Conservation (phyloP, 2,113 vertebrate species). For the Nestor notabilis region DNA sequence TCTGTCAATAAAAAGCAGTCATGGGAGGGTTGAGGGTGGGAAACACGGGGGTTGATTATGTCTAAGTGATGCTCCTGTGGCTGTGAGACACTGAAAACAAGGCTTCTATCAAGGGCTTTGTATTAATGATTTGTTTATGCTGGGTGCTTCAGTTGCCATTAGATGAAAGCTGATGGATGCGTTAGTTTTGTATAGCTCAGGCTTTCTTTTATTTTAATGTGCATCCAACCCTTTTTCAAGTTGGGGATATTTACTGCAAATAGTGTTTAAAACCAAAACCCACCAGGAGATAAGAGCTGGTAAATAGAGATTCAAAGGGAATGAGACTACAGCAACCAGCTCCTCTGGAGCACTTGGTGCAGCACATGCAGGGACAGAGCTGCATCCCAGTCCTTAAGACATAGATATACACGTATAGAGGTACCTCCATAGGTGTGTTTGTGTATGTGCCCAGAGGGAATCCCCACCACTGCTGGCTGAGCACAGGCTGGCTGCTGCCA, state of each 20-base stretch:
- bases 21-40: not conserved
- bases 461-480: not conserved
- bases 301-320: not conserved
- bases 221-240: not conserved
- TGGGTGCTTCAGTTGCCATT: not conserved
- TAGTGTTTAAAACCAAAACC: not conserved
- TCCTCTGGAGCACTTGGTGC: not conserved
- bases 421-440: not conserved
- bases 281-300: not conserved
- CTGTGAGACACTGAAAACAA: not conserved
- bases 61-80: not conserved
- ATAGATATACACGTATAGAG: fast-evolving
- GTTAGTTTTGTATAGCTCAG: not conserved
- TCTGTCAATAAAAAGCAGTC: not conserved
- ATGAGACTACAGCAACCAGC: fast-evolving
- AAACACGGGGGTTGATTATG: not conserved
- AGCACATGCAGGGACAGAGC: not conserved
- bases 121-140: not conserved
- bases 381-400: not conserved
- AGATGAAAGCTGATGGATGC: conserved; percentile 6
- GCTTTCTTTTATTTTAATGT: not conserved
- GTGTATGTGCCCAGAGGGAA: not conserved
- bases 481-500: not conserved
- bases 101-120: not conserved
- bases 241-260: not conserved